Base-by-base conservation (phyloP, 2,888 invertebrate genomes). In the Ichneumoninae sp. region DNA sequence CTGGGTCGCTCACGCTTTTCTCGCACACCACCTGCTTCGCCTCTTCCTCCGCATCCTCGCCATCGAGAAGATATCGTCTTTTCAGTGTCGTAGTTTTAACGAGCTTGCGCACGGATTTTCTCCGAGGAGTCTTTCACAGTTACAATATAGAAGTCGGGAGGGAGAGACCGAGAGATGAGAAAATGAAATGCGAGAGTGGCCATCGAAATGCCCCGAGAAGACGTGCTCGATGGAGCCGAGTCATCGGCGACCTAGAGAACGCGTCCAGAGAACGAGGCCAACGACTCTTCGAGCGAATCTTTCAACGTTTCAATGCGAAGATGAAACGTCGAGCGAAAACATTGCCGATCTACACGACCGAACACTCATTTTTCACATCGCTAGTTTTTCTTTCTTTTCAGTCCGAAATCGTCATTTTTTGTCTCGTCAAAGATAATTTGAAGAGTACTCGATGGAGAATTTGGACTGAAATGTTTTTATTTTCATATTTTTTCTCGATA, bases 191-290 rank as follows among this genome's bases (percentile, higher is more conserved):
- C 69, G 73, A 33, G 75, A 76, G 47, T 13, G 7, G 19, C 19
- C 16, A 54, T 3, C 19, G 60, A 65, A 66, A 66, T 16, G 44
- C 10, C 33, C 47, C 8, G 22, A 50, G 76, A 36, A 65, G 57
- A 54, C 26, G 22, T 10, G 63, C 54, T 19, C 54, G 65, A 26
- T n/a, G 71, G 26, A 70, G 70, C 70, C 54, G 47, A 44, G 80
- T 84, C 81, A 77, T 77, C 77, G 74, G 36, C 54, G 84, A 81
- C 84, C 84, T 84, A 84, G 84, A 84, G 84, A 84, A 84, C 76
- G 16, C 36, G 30, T 16, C 22, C 13, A 2, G 60, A 69, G 36
- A 84, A 70, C 26, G 78, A 78, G 78, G 78, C n/a, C 70, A 70
- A 54, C 65, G 74, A 52, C 76, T 19, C 50, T n/a, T 68, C 71